Base-by-base conservation (phyloP, 2,888 invertebrate species). In the Cremastobaeus sp. region DNA sequence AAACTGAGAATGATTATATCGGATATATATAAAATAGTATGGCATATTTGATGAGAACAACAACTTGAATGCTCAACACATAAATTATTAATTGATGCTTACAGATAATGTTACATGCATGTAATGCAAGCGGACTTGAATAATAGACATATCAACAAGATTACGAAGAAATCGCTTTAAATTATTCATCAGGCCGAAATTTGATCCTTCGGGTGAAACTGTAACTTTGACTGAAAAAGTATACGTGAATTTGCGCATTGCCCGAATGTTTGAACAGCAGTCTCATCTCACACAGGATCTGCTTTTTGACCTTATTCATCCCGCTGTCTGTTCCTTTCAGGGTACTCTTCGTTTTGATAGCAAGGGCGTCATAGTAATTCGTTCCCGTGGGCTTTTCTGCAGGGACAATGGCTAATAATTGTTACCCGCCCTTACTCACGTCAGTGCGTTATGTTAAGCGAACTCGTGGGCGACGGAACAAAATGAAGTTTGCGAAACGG, bases 361-460 rank as follows among this genome's bases (percentile, higher is more conserved):
- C 66, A 64, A 66, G 65, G 69, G 71, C 50, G 59, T 69, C 74
- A 76, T 66, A 76, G 79, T 84, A 83, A 84, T 84, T 82, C 80
- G 78, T 78, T 79, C 83, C 83, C 72, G 69, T 79, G 81, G 84
- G 80, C 77, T 83, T 82, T 79, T 78, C 75, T 74, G 60, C 37
- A 57, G 77, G 83, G 81, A 84, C 84, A 84, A 85, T 85, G 80
- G 84, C 82, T 82, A 84, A 85, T 85, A 85, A 85, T 85, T 84
- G 84, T 83, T 83, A 81, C 76, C 79, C 75, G 77, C 76, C 77
- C 74, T 75, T 76, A 72, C 76, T 39, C 59, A 45, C 75, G 71
- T 60, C 70, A 60, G 9, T 28, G 55, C 70, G 54, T 74, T 74
- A 65, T 59, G 74, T 76, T 71, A 60, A 57, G 74, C 47, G 55